phyloP scores from a whole-genome alignment of 2,888 invertebrate species.

The Lasioglossum zephyrum region DNA sequence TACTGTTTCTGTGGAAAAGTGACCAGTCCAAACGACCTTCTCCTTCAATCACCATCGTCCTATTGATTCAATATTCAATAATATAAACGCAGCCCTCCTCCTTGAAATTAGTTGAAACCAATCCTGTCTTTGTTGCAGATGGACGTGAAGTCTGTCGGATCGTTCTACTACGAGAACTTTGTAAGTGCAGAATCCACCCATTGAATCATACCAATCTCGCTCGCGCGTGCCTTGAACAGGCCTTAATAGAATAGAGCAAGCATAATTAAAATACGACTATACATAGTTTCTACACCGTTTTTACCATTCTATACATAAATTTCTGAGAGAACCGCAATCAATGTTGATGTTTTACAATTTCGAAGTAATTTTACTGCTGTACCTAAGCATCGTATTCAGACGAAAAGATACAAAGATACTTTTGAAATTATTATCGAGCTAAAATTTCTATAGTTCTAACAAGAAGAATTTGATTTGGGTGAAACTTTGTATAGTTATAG shows the following conservation, averaged over 20 bases:
- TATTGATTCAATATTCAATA: constrained; percentile 63
- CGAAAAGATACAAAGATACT: background rate
- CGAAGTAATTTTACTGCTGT: background rate
- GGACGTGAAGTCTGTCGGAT: constrained; percentile 98
- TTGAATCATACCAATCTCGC: constrained; percentile 60
- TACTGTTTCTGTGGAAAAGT: constrained; percentile 61
- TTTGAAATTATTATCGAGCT: background rate
- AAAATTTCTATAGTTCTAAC: background rate
- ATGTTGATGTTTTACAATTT: background rate
- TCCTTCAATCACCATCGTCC: constrained; percentile 49
- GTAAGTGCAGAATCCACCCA: constrained; percentile 89
- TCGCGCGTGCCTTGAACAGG: background rate
- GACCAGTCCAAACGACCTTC: constrained; percentile 45
- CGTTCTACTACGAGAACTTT: constrained; percentile 98
- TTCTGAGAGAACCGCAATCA: background rate
- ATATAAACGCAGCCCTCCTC: constrained; percentile 64
- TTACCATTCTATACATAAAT: background rate
- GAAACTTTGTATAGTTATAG: too few species aligned
- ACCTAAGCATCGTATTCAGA: background rate
- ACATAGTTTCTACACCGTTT: background rate
- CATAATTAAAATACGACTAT: background rate
- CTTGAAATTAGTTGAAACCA: constrained; percentile 82
- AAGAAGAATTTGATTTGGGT: too few species aligned
- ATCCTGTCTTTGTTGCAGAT: constrained; percentile 90
- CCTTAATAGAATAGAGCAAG: too few species aligned